Evolutionary conservation across 2,888 invertebrate genomes (phyloP), one percentile per base, ranked within the genome.

Genomic region (Pyrgus malvae): DNA sequence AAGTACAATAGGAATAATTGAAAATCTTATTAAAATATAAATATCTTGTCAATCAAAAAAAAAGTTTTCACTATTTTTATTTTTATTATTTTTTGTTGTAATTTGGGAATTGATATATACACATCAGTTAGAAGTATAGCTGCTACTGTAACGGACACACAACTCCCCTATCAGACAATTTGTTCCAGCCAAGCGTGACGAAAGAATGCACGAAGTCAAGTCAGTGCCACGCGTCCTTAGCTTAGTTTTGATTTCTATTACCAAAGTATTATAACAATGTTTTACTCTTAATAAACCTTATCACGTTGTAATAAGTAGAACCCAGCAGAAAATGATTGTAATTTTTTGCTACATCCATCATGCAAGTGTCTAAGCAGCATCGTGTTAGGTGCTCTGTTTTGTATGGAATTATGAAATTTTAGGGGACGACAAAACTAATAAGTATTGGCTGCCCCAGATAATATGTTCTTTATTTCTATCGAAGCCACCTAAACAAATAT

Each of bases 141-240:
- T 35, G 58, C 68, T 51, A 60, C 48, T 53, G 44, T 59, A 64
- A 73, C 64, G 69, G 55, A 67, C 70, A 72, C 56, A 51, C 46
- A 63, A 58, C 64, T 65, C 70, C 74, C 78, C 82, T 79, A 74
- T 72, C 72, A 78, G 76, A 78, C 73, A 80, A 88, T 90, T 90
- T 72, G 90, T 89, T 89, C 81, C 85, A 80, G 80, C 76, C 74
- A 68, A 78, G 87, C 84, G 75, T 85, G 74, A 72, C 90, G 80
- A 88, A 89, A 83, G 73, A 67, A 69, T 72, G 71, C 69, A 71
- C 78, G 77, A 72, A 72, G 78, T 81, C 82, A 82, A 82, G 78
- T 81, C 80, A 70, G 68, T 66, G 80, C 77, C 85, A 84, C 82
- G 85, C 80, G 81, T 71, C 65, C 70, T 38, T 37, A 45, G 45